Evolutionary conservation across 2,797 vertebrate genomes (phyloP), one percentile per base, ranked within the genome.

Genomic region (Sylvilagus floridanus): DNA sequence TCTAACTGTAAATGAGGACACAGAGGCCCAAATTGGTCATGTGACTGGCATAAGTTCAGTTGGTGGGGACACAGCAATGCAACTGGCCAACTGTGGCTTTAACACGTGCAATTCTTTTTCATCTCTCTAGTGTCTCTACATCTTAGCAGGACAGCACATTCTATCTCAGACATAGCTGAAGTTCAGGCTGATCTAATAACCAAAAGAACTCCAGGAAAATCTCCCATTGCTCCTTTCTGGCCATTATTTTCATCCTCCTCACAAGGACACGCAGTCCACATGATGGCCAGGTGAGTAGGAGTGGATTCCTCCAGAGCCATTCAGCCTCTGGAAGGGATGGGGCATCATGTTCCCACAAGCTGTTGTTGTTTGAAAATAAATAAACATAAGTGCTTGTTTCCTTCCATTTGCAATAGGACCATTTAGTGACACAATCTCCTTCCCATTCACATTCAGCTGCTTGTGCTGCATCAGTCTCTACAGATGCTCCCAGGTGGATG

Each of bases 391-490:
- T 84, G 66, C 82, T 90, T 47, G 11, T 91, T 96, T 96, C 85
- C 68, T 94, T 96, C 84, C 7, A 0, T 91, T 97, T 87, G 84
- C 88, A 94, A 69, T 71, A 84, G 88, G 77, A 93, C 8, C 50
- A 37, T 93, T 96, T 91, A 88, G 72, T 89, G 94, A 75, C 83
- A 95, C 62, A 75, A 60, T 65, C 68, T 89, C 57, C 86, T 87
- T 26, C 88, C 89, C 83, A 88, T 94, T 96, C 85, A 91, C 77
- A 68, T 89, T 97, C 96, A 96, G 88, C 96, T 94, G 88, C 84
- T 79, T 91, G n/a, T 47, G 88, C 78, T 94, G 92, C 75, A 69
- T 92, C 63, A 65, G 76, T 84, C 96, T 93, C 76, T 96, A 89
- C 52, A 92, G 93, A 93, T 82, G 77, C 88, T 94, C 73, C 94